These are phyloP conservation scores for Centropyge bicolor DNA, from an alignment of 2,797 vertebrate genomes.

Conservation along the genomic window DNA sequence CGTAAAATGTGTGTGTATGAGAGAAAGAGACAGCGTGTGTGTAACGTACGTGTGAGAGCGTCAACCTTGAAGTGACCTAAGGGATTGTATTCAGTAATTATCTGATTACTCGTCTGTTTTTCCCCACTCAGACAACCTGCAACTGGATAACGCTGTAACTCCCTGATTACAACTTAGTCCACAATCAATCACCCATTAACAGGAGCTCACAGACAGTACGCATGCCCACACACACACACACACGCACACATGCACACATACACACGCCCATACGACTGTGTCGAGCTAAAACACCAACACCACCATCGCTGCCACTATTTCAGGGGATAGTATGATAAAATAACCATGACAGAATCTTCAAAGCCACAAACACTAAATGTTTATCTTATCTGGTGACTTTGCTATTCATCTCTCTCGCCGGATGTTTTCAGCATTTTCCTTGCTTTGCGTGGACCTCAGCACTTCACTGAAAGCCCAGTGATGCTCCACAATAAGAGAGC, in stretches of 20 bases:
- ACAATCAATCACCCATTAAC: constrained; percentile 76
- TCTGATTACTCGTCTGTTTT: constrained; percentile 75
- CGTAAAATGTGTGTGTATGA: constrained; percentile 29
- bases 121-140: constrained; percentile 58
- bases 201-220: constrained; percentile 22
- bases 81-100: constrained; percentile 77
- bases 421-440: constrained; percentile 23
- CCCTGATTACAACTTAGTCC: constrained; percentile 74
- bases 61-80: constrained; percentile 72
- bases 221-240: constrained; percentile 8
- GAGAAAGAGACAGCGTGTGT: constrained; percentile 1
- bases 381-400: constrained; percentile 18
- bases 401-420: constrained; percentile 26
- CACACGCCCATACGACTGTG: background rate
- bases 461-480: constrained; percentile 34
- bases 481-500: constrained; percentile 40
- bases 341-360: constrained; percentile 7
- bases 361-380: constrained; percentile 5
- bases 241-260: background rate
- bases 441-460: constrained; percentile 61
- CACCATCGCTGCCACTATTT: constrained; percentile 5
- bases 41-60: constrained; percentile 24
- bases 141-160: constrained; percentile 73
- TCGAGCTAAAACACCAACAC: constrained; percentile 7
- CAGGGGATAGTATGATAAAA: background rate